Base-by-base conservation (phyloP, 2,797 vertebrate genomes). In the Ctenopoma multispine region DNA sequence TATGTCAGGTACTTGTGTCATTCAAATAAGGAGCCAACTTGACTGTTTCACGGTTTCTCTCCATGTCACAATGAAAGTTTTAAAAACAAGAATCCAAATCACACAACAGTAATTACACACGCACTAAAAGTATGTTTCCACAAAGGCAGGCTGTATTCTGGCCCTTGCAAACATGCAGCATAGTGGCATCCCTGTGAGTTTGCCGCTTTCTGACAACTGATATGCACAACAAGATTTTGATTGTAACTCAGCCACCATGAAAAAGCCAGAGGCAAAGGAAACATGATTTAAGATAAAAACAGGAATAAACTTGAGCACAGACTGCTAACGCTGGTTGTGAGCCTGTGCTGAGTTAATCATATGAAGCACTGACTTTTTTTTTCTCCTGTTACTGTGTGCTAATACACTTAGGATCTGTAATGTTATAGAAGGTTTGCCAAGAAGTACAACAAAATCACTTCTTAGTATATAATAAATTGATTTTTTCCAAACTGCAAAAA, bases 71-170 rank as follows among this genome's bases (percentile, higher is more conserved):
- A 27, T 46, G 20, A 51, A 77, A 72, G 55, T 67, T 70, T 69
- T 71, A 75, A 55, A 63, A 82, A 71, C 62, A 48, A 56, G 79
- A 70, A 76, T 69, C 41, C 21, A 29, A 61, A 74, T 69, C 69
- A 60, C 27, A 80, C 66, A 81, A 77, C 54, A 74, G 84, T 63
- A 83, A 85, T 72, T 67, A 82, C 71, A 83, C 2, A 15, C 55
- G 79, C 34, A 72, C 3, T 9, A 53, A 87, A 81, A 80, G 48
- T 31, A 49, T 31, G 48, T 75, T 67, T 54, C 40, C 41, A 77
- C 29, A 72, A 80, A 72, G 72, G 55, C 14, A 20, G 20, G 21
- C 43, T 72, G 68, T 59, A 56, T 71, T 54, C 49, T 63, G 59
- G 41, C 58, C 29, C 23, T 21, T 48, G 56, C 73, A 62, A 54